Percentiles rank a stretch among this genome's conserved stretches.
Conservation (phyloP, 2,113 vertebrate genomes). For the Hydropotes inermis region DNA sequence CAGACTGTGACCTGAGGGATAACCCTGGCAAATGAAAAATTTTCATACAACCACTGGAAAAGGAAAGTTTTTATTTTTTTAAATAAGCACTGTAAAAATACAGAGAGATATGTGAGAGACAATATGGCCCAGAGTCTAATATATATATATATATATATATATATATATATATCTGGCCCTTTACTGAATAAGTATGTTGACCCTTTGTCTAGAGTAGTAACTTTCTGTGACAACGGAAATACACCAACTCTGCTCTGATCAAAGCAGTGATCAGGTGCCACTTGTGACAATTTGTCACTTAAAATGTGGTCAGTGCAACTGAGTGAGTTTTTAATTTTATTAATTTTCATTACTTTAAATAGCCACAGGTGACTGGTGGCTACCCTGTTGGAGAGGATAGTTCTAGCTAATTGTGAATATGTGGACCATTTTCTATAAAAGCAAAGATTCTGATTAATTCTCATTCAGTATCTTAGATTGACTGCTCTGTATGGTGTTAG, state of each 20-base stretch:
- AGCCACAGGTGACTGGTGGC: background rate
- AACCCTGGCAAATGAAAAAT: background rate
- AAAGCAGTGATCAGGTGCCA: background rate
- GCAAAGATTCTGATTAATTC: background rate
- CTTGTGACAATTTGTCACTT: background rate
- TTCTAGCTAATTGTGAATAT: background rate
- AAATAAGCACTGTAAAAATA: background rate
- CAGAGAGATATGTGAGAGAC: background rate
- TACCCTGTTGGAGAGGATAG: background rate
- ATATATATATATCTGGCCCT: background rate
- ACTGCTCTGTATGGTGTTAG: background rate
- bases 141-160: no score
- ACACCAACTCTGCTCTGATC: background rate
- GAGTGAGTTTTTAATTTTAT: background rate
- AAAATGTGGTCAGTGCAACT: background rate
- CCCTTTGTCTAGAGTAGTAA: background rate
- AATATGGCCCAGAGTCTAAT: background rate
- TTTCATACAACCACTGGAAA: background rate
- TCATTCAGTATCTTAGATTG: background rate
- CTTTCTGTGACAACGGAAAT: background rate
- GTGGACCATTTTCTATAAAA: background rate
- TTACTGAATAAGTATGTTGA: background rate
- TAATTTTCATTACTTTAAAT: background rate
- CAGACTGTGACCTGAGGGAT: background rate
- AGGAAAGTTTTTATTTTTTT: background rate